phyloP scores from a whole-genome alignment of 2,797 vertebrate species.

The Sarcoramphus papa region DNA sequence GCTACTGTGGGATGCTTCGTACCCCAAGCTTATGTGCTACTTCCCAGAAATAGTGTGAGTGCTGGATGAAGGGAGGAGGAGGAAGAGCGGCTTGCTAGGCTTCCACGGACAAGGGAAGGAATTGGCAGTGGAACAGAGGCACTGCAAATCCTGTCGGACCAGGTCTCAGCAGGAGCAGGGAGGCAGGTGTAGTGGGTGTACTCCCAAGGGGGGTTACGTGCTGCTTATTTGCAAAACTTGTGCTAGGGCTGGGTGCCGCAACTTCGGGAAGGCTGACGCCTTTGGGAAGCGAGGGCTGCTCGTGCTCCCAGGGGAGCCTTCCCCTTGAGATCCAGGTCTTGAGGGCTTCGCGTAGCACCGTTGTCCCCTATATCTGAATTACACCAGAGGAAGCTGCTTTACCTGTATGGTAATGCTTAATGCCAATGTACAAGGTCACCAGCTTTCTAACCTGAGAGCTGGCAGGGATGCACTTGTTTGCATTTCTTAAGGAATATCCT shows the following conservation, averaged over 20 bases:
- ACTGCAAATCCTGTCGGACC: neutral
- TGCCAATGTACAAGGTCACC: neutral
- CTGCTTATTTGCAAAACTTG: neutral
- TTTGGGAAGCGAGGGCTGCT: neutral
- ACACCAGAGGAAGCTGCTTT: neutral
- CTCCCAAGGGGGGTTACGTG: accelerated
- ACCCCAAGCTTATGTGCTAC: neutral
- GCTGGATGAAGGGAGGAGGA: neutral
- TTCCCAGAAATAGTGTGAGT: neutral
- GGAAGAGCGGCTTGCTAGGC: neutral
- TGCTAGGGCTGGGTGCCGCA: neutral
- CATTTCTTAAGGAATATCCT: neutral
- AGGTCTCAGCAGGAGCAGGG: neutral
- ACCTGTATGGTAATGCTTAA: neutral
- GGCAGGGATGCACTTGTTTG: neutral
- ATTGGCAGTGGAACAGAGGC: neutral
- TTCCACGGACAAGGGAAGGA: neutral
- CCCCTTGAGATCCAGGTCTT: neutral
- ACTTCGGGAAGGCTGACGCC: neutral
- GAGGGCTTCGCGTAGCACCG: neutral
- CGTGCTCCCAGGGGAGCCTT: neutral
- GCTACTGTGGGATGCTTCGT: neutral
- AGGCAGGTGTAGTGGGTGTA: neutral
- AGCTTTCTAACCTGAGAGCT: neutral
- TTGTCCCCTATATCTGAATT: neutral